These are phyloP conservation scores for Megalops cyprinoides DNA, from an alignment of 2,797 vertebrate species.

Conservation along the genomic window DNA sequence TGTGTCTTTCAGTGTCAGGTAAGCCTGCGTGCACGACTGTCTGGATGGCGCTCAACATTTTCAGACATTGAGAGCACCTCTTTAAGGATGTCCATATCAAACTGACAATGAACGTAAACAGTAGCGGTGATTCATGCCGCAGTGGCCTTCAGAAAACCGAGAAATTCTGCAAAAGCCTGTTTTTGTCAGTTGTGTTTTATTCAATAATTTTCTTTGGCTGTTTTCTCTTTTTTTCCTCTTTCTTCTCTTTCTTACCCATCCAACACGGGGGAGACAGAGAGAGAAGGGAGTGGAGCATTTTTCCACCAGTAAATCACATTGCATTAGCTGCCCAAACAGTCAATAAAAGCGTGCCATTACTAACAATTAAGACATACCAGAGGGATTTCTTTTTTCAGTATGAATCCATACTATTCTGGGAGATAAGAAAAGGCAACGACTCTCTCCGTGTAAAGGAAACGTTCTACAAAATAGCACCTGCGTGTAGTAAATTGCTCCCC, in stretches of 20 bases:
- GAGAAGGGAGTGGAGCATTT: slow-evolving; percentile 40
- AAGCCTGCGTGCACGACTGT: slow-evolving; percentile 3
- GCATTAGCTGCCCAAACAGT: slow-evolving; percentile 52
- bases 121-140: slow-evolving; percentile 42
- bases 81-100: slow-evolving; percentile 35
- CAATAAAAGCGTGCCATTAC: slow-evolving; percentile 55
- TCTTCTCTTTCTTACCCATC: slow-evolving; percentile 49
- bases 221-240: not conserved
- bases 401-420: slow-evolving; percentile 27
- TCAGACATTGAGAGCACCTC: slow-evolving; percentile 42
- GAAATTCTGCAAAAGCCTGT: slow-evolving; percentile 44
- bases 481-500: slow-evolving; percentile 44
- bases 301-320: slow-evolving; percentile 52
- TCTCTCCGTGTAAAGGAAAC: not conserved
- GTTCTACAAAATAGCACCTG: slow-evolving; percentile 21
- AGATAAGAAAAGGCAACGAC: not conserved
- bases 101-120: slow-evolving; percentile 30
- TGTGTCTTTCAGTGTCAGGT: slow-evolving; percentile 31
- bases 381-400: slow-evolving; percentile 43
- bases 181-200: slow-evolving; percentile 48
- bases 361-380: slow-evolving; percentile 49
- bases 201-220: slow-evolving; percentile 58
- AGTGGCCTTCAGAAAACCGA: slow-evolving; percentile 39
- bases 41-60: slow-evolving; percentile 30
- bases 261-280: too few relatives aligned